These are phyloP conservation scores for Neoscelio sp. DNA, from an alignment of 2,888 invertebrate species.

Conservation along the genomic window DNA sequence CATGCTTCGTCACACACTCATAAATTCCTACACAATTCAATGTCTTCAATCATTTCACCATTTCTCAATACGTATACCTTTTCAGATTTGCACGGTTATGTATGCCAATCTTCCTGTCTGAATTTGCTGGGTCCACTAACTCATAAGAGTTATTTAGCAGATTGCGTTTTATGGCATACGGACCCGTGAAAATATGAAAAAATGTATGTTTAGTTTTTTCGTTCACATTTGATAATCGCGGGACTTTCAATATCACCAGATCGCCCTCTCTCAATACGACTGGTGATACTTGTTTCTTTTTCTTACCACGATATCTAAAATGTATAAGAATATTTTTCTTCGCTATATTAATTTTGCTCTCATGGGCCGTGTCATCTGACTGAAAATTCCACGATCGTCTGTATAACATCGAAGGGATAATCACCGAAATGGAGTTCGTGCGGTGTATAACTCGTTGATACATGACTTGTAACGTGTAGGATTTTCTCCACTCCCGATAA, in stretches of 20 bases:
- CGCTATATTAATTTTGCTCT: background rate
- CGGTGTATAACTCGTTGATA: slow-evolving; percentile 23
- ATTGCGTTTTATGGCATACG: slow-evolving; percentile 8
- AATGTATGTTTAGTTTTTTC: slow-evolving; percentile 22
- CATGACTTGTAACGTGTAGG: slow-evolving; percentile 31
- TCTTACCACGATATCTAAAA: slow-evolving; percentile 1
- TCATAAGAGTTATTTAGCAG: slow-evolving; percentile 12
- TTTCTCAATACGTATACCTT: too few relatives aligned
- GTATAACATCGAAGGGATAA: background rate
- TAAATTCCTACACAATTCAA: too few relatives aligned
- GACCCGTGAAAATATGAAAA: slow-evolving; percentile 28
- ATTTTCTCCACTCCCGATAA: slow-evolving; percentile 19
- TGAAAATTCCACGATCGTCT: too few relatives aligned
- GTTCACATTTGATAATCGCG: slow-evolving; percentile 9
- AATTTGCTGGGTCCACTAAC: background rate
- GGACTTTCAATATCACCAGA: slow-evolving; percentile 6
- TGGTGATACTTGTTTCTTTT: background rate
- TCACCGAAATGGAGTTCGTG: slow-evolving; percentile 22
- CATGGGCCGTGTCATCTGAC: too few relatives aligned
- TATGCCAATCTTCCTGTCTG: background rate
- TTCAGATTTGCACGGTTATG: slow-evolving; percentile 17
- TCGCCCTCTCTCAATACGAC: background rate
- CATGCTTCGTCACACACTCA: too few relatives aligned
- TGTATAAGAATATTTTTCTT: background rate
- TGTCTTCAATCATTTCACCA: too few relatives aligned